Base-by-base conservation (phyloP, 1,140 invertebrate species). In the Nephila pilipes region DNA sequence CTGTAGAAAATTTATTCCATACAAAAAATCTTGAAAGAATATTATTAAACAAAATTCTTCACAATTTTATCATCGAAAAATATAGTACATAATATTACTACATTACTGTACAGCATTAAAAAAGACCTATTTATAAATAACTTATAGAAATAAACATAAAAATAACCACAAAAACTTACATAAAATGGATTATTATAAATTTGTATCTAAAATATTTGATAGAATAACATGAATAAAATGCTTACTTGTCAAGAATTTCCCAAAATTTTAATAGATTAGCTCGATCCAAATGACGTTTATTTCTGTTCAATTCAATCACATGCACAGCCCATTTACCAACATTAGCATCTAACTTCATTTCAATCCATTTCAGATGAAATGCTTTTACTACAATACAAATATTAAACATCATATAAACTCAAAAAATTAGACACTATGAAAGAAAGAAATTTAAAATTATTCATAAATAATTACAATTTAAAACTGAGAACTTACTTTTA, bases 351-450 rank as follows among this genome's bases (percentile, higher is more conserved):
- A 99, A 94, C 95, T 97, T 98, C 97, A 99, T 97, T 96, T 99
- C 99, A 95, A 99, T 98, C 95, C 97, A 99, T 96, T 99, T 99
- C 94, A 99, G 96, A 96, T 99, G 99, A 96, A 99, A 99, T 63
- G 98, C 99, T 95, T 97, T 98, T 95, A 99, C 98, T 99, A 95
- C 46, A 91, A 93, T 63, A 60, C 14, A 60, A 38, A 46, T n/a
- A 36, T 32, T 75, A 36, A 12, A 75, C 5, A 36, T 18, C 54
- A 18, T 54, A 0, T 96, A 96, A 96, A 99, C 98, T 98, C 96
- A 98, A 57, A n/a, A 29, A 85, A 57, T 14, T 55, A 5, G 6
- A 58, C 18, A 65, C 1, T 6, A n/a, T 12, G n/a, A 22, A 25
- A 63, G 25, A n/a, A 63, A 25, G 22, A 20, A 29, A 65, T n/a